phyloP scores from a whole-genome alignment of 2,888 invertebrate genomes.

The Pachliopta kotzebuea region DNA sequence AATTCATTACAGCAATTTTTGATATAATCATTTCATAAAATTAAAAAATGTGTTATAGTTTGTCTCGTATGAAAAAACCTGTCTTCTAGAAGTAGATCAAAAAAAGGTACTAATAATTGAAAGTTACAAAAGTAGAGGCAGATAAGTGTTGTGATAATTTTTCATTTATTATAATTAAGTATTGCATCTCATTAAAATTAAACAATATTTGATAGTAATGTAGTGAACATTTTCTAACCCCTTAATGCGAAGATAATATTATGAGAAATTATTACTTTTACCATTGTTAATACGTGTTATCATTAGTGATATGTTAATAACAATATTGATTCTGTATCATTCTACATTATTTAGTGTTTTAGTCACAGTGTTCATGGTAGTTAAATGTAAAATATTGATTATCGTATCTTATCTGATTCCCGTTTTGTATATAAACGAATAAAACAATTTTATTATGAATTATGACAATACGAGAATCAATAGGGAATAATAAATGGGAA shows the following conservation, averaged over 20 bases:
- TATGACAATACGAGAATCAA: not conserved
- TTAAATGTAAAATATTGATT: conserved; percentile 17
- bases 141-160: not conserved
- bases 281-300: not conserved
- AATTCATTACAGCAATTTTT: not conserved
- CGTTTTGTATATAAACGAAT: not conserved
- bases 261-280: not conserved
- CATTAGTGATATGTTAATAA: conserved; percentile 23
- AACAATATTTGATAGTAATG: not conserved
- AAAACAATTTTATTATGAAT: not conserved
- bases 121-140: not conserved
- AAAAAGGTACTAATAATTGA: not conserved
- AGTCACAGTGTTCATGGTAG: conserved; percentile 4
- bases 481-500: not conserved
- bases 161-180: not conserved
- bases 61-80: too few species aligned
- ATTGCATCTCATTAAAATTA: not conserved
- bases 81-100: not conserved
- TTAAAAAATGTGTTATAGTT: not conserved
- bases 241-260: not conserved
- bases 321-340: conserved; percentile 20
- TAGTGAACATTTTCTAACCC: not conserved
- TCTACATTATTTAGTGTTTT: conserved; percentile 16
- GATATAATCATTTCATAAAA: not conserved
- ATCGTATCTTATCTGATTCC: not conserved